phyloP scores from a whole-genome alignment of 35 echinoderm and acorn worm species.

The Ophioderma brevispina region DNA sequence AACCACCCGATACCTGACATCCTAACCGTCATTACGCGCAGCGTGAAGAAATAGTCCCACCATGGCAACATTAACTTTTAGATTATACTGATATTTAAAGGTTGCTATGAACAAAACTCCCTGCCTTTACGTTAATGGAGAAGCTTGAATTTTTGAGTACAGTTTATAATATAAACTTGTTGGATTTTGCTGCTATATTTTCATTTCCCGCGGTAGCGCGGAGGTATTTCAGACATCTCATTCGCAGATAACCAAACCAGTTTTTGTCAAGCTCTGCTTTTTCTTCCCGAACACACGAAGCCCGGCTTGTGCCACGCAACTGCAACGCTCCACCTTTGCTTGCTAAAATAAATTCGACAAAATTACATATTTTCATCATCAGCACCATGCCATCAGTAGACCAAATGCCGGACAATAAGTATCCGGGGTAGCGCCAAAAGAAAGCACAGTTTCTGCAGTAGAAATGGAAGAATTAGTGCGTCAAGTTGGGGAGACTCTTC shows the following conservation, averaged over 20 bases:
- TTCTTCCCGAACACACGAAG: slow-evolving; percentile 1
- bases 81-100: neutral
- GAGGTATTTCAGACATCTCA: neutral
- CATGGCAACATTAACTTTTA: neutral
- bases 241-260: slow-evolving; percentile 3
- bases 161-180: neutral
- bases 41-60: neutral
- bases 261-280: neutral
- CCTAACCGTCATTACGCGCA: neutral
- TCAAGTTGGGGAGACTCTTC: slow-evolving; percentile 33
- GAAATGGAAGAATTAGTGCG: slow-evolving; percentile 57
- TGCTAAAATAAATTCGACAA: neutral
- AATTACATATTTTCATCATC: neutral
- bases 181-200: neutral
- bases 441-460: slow-evolving; percentile 6
- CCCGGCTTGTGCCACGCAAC: neutral
- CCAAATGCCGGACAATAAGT: neutral
- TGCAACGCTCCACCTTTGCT: neutral
- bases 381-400: neutral
- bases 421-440: neutral
- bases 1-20: neutral
- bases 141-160: neutral
- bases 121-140: too few species aligned
- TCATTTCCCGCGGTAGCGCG: neutral
- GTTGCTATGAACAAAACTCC: too few species aligned